Base-by-base conservation (phyloP, 2,888 invertebrate species). In the Melinaea menophilus region DNA sequence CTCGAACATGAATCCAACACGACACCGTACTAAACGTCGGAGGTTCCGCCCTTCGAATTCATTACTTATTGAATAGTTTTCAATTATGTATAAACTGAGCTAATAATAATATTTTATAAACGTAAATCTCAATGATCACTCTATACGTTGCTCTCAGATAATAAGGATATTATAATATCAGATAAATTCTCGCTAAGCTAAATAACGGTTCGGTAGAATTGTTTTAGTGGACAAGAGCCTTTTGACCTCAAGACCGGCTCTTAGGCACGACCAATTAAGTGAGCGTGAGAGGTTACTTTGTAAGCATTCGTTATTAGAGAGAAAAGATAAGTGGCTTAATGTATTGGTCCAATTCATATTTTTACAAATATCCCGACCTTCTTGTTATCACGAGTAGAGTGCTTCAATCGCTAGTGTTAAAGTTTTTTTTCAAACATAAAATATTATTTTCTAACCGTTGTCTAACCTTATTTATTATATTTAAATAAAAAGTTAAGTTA, bases 231-330 rank as follows among this genome's bases (percentile, higher is more conserved):
- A 5, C n/a, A 56, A 55, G 58, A 61, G 64, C 47, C 65, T 64
- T 69, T 69, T 68, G 69, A 71, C 65, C 71, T 70, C 69, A 64
- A 69, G 61, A 67, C 72, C 66, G 71, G 62, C 66, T 65, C 69
- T 68, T 69, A 63, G 55, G 58, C 55, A 68, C 71, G 57, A 61
- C 65, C 67, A 67, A 67, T 67, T 67, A 61, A 61, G 59, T 61
- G 54, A 56, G 56, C 56, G 65, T 59, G 63, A 51, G 51, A 51
- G 59, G 63, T 61, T 48, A 65, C 67, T 63, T 54, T 61, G 62
- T 59, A 65, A 61, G 62, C 62, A 58, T 55, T n/a, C 46, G 55
- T 45, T 58, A 9, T 59, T 61, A 58, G 61, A 58, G 35, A 56
- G 55, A 61, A n/a, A 48, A 48, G 35, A 60, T 54, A 57, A 58